A percentile compares a stretch with the other conserved stretches of the same genome.
Conservation (phyloP, 2,797 vertebrate genomes). For the Odontamblyopus rebecca region DNA sequence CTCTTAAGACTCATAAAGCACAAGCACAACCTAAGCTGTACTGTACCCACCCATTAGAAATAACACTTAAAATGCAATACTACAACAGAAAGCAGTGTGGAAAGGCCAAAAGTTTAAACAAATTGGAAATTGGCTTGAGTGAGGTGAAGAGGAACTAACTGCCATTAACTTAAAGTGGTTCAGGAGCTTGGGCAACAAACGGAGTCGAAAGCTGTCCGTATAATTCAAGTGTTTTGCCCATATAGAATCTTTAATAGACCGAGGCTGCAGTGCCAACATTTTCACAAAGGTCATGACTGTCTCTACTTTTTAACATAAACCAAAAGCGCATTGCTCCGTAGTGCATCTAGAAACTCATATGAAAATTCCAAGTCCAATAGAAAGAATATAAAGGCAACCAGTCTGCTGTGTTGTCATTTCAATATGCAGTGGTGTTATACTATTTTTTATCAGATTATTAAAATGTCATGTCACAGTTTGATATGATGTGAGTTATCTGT, state of each 20-base stretch:
- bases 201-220: constrained; percentile 24
- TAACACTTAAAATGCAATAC: neutral
- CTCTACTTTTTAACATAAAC: constrained; percentile 50
- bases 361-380: constrained; percentile 30
- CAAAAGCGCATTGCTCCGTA: constrained; percentile 49
- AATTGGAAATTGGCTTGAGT: neutral
- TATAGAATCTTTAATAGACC: constrained; percentile 50
- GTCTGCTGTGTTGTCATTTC: neutral
- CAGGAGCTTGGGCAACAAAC: constrained; percentile 14
- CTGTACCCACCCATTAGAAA: neutral
- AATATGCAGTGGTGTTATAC: neutral
- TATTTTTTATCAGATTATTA: neutral
- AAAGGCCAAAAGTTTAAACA: neutral
- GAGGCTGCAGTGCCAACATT: constrained; percentile 54
- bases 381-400: neutral
- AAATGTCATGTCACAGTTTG: too few species aligned
- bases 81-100: neutral
- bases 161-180: constrained; percentile 28
- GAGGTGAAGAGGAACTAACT: constrained; percentile 30
- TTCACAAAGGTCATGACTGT: constrained; percentile 64
- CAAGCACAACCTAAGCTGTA: neutral
- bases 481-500: too few species aligned
- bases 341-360: constrained; percentile 18
- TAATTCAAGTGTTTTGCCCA: constrained; percentile 20
- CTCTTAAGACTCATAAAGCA: neutral